Evolutionary conservation across 2,113 vertebrate genomes (phyloP).

Genomic region (Butorides virescens): DNA sequence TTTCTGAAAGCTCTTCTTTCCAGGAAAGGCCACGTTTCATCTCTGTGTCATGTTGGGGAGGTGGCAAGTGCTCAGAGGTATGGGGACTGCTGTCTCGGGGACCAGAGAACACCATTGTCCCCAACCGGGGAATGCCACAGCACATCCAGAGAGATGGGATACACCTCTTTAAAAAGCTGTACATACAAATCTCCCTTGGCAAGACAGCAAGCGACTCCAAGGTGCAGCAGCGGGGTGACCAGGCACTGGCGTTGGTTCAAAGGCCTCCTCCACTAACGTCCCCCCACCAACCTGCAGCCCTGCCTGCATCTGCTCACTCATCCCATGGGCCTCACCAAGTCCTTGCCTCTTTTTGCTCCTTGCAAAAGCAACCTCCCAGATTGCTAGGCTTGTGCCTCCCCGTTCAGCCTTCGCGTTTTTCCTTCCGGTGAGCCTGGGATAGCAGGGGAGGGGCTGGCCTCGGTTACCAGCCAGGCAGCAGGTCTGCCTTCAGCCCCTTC

Average conservation of each 20-base stretch:
- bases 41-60: not conserved
- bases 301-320: not conserved
- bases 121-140: not conserved
- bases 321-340: not conserved
- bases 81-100: not conserved
- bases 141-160: not conserved
- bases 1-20: not conserved
- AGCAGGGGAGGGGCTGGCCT: not conserved
- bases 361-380: not conserved
- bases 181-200: not conserved
- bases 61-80: not conserved
- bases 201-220: not conserved
- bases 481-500: not conserved
- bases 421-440: not conserved
- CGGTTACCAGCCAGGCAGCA: not conserved
- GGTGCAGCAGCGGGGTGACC: not conserved
- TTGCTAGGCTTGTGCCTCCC: not conserved
- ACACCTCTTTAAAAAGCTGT: not conserved
- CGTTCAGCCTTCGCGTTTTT: accelerated
- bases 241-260: not conserved
- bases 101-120: not conserved
- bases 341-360: not conserved
- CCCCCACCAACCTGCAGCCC: too few relatives aligned
- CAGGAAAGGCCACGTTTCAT: not conserved
- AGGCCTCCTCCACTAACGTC: not conserved